Evolutionary conservation across 2,113 vertebrate species (phyloP).

Genomic region (Nothocercus julius): DNA sequence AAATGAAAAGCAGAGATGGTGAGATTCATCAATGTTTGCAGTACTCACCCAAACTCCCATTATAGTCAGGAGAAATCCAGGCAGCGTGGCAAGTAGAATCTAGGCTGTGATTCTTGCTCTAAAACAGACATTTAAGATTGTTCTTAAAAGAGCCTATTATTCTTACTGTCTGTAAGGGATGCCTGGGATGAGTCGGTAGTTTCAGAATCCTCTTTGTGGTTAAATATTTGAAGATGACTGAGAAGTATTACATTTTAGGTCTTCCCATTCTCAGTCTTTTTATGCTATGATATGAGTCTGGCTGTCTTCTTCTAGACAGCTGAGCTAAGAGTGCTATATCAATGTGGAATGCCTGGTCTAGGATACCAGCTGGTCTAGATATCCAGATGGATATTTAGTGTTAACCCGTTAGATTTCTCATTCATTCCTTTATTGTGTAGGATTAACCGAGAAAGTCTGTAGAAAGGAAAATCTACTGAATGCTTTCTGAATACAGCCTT

Average conservation of each 20-base stretch:
- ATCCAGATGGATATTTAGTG: neutral
- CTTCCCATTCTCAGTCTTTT: neutral
- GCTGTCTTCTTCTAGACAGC: neutral
- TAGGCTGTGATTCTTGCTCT: neutral
- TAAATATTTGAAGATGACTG: neutral
- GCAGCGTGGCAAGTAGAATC: neutral
- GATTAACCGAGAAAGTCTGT: neutral
- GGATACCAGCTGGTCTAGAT: neutral
- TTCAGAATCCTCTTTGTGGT: neutral
- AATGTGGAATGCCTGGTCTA: neutral
- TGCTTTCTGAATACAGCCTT: neutral
- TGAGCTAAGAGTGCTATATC: neutral
- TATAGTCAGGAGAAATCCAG: neutral
- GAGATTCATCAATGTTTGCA: neutral
- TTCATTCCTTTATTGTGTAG: neutral
- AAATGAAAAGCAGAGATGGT: neutral
- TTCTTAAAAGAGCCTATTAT: neutral
- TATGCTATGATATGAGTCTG: neutral
- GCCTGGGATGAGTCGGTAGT: rapidly evolving
- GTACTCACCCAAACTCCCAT: neutral
- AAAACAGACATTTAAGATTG: neutral
- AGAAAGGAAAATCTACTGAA: neutral
- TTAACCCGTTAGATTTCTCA: neutral
- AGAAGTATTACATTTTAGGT: neutral
- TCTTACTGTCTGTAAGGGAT: neutral